phyloP scores from a whole-genome alignment of 2,797 vertebrate genomes.

The Microchirus variegatus region DNA sequence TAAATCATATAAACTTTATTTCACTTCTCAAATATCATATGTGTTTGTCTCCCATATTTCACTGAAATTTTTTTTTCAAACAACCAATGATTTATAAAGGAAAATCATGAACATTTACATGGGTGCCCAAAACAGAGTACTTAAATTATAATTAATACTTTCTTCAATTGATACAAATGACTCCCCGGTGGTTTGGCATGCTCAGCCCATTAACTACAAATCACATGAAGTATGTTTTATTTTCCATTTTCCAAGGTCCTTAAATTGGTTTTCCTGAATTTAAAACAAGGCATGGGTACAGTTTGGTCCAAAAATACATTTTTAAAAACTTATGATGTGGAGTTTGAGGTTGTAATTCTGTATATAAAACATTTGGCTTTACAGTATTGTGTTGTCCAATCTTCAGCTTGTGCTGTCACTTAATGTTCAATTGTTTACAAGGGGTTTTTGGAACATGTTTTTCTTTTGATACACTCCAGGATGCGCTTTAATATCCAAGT shows the following conservation, averaged over 20 bases:
- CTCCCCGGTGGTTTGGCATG: slow-evolving; percentile 17
- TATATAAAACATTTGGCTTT: neutral
- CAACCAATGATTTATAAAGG: too few relatives aligned
- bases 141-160: slow-evolving; percentile 22
- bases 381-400: neutral
- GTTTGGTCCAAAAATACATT: slow-evolving; percentile 1
- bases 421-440: neutral
- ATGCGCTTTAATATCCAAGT: neutral
- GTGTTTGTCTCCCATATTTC: too few relatives aligned
- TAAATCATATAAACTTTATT: too few relatives aligned
- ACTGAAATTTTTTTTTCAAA: too few relatives aligned
- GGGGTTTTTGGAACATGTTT: neutral
- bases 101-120: too few relatives aligned
- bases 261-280: slow-evolving; percentile 33
- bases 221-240: slow-evolving; percentile 13
- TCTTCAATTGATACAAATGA: slow-evolving; percentile 18
- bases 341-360: too few relatives aligned
- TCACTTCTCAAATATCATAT: too few relatives aligned
- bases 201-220: slow-evolving; percentile 30
- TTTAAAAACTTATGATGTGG: too few relatives aligned
- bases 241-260: slow-evolving; percentile 36
- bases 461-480: neutral
- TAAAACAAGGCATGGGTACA: slow-evolving; percentile 1
- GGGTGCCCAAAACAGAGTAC: slow-evolving; percentile 10
- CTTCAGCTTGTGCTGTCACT: neutral